These are phyloP conservation scores for Polyodon spathula DNA, from an alignment of 2,113 vertebrate species.

Conservation along the genomic window DNA sequence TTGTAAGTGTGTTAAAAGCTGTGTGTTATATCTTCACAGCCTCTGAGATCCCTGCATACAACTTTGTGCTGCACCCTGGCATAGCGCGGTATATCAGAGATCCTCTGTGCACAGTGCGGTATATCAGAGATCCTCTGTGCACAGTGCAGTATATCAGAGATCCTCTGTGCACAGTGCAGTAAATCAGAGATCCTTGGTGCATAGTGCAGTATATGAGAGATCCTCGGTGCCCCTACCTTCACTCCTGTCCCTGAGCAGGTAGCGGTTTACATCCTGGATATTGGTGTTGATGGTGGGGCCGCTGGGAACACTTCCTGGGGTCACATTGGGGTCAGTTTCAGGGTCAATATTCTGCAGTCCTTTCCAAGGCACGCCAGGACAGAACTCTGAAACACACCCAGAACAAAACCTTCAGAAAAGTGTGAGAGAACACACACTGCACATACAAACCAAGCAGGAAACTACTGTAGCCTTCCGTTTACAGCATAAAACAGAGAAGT, in stretches of 20 bases:
- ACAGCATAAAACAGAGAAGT: not conserved
- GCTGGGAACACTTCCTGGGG: slow-evolving; percentile 91
- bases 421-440: not conserved
- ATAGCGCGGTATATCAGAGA: no score
- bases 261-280: slow-evolving; percentile 95
- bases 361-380: slow-evolving; percentile 97
- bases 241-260: slow-evolving; percentile 83
- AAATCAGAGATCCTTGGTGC: not conserved
- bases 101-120: no score
- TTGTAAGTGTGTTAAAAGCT: no score
- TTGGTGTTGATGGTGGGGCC: slow-evolving; percentile 96
- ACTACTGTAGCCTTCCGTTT: not conserved
- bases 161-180: no score
- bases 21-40: no score
- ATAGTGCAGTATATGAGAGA: not conserved
- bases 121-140: no score
- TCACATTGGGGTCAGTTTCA: slow-evolving; percentile 94
- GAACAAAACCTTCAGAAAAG: not conserved
- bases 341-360: slow-evolving; percentile 97
- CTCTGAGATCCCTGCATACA: no score
- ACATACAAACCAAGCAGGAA: no score
- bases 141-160: no score
- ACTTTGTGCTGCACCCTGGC: no score
- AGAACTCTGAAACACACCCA: slow-evolving; percentile 69
- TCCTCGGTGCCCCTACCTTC: slow-evolving; percentile 63